Conservation (phyloP, 2,888 invertebrate genomes). For the Seira ritae region DNA sequence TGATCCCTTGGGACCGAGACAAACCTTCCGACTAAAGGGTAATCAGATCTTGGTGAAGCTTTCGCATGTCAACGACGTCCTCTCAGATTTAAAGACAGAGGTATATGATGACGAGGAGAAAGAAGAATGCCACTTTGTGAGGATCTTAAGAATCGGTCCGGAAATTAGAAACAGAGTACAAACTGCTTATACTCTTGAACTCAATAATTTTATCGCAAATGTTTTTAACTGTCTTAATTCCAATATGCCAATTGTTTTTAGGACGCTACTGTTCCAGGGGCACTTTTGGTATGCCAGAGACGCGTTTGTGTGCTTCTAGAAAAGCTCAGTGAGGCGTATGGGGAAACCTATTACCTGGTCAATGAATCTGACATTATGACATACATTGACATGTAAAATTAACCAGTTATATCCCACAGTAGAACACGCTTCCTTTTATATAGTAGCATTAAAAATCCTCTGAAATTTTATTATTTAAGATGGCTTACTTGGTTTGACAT, state of each 20-base stretch:
- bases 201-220: background rate
- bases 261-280: constrained; percentile 49
- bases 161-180: constrained; percentile 40
- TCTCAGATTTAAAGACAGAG: constrained; percentile 46
- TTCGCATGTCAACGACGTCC: constrained; percentile 55
- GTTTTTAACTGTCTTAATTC: background rate
- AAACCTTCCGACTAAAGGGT: constrained; percentile 16
- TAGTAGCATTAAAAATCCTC: too few relatives aligned
- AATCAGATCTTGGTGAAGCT: constrained; percentile 51
- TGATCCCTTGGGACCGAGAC: constrained; percentile 24
- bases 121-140: constrained; percentile 57
- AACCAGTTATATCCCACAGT: too few relatives aligned
- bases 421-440: too few relatives aligned
- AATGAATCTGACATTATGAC: constrained; percentile 53
- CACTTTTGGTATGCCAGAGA: constrained; percentile 44
- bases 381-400: constrained; percentile 44
- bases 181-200: background rate
- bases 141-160: constrained; percentile 54
- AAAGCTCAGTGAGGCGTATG: constrained; percentile 42
- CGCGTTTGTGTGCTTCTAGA: constrained; percentile 30
- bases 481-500: too few relatives aligned
- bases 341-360: constrained; percentile 56
- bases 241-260: background rate
- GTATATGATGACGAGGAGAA: constrained; percentile 54
- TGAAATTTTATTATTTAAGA: too few relatives aligned